Base-by-base conservation (phyloP, 1,140 invertebrate species). In the Phymastichus coffea region DNA sequence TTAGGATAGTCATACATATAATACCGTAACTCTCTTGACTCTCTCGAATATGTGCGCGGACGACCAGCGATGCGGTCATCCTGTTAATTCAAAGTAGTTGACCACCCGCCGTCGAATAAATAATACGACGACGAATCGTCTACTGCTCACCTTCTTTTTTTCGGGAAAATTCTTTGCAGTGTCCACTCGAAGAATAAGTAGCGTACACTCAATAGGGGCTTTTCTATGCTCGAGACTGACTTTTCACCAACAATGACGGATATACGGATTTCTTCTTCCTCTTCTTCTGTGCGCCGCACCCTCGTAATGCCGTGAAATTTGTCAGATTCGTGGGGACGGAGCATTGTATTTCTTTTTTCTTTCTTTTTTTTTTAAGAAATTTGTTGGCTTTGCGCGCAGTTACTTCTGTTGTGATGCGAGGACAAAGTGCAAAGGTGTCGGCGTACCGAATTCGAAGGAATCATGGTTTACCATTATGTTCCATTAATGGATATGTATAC, bases 241-340 rank as follows among this genome's bases (percentile, higher is more conserved):
- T 28, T 1, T 15, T 26, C n/a, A n/a, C n/a, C n/a, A n/a, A n/a
- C n/a, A n/a, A n/a, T n/a, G n/a, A n/a, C n/a, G n/a, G n/a, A n/a
- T n/a, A n/a, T n/a, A n/a, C n/a, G n/a, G n/a, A n/a, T n/a, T n/a
- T n/a, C n/a, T n/a, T n/a, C n/a, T n/a, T n/a, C n/a, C n/a, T n/a
- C n/a, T n/a, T n/a, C n/a, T n/a, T n/a, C n/a, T n/a, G n/a, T 14
- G 46, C 28, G n/a, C 30, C 14, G 28, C 28, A 7, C 28, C 15
- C n/a, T 47, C 44, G 47, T 53, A 59, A 52, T 40, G 8, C 28
- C 57, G 41, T 60, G 41, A 60, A 54, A 53, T 60, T 40, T 47
- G 38, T 15, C 20, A 22, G 12, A 53, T 53, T 47, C 23, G 6
- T n/a, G 17, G 26, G 14, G 35, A 35, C n/a, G n/a, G n/a, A n/a